Evolutionary conservation across 2,113 vertebrate genomes (phyloP).

Genomic region (Mellivora capensis): DNA sequence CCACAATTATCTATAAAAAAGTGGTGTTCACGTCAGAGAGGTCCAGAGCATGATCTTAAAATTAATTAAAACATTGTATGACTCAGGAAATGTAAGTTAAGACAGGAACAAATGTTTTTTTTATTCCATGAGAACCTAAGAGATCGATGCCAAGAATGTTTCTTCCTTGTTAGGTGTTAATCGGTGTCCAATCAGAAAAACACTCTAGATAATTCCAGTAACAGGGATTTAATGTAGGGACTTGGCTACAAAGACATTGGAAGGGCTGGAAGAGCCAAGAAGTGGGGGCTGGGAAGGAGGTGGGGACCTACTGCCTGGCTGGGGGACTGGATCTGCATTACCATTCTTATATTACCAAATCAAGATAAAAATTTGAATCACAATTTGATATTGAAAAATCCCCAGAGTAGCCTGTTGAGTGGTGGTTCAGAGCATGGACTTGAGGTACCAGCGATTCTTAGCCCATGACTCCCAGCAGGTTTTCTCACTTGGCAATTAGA

Average conservation of each 20-base stretch:
- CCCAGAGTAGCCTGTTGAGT: not conserved
- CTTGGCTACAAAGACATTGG: not conserved
- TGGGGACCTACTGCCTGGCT: not conserved
- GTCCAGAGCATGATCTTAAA: not conserved
- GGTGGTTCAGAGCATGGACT: not conserved
- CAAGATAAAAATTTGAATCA: not conserved
- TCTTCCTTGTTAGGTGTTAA: not conserved
- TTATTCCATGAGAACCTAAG: not conserved
- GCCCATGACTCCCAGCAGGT: not conserved
- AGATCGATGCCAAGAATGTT: not conserved
- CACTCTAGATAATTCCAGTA: not conserved
- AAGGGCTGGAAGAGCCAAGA: not conserved
- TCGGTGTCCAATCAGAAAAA: not conserved
- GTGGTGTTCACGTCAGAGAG: not conserved
- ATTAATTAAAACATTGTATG: not conserved
- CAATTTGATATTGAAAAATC: not conserved
- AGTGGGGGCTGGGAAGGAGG: not conserved
- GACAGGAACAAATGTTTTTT: not conserved
- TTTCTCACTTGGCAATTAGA: not conserved
- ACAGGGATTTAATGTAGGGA: not conserved
- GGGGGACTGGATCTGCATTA: not conserved
- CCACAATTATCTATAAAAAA: not conserved
- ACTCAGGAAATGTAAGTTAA: not conserved
- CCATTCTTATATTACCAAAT: not conserved
- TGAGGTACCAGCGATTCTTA: not conserved